phyloP scores from a whole-genome alignment of 2,797 vertebrate genomes.

The Oreortyx pictus region DNA sequence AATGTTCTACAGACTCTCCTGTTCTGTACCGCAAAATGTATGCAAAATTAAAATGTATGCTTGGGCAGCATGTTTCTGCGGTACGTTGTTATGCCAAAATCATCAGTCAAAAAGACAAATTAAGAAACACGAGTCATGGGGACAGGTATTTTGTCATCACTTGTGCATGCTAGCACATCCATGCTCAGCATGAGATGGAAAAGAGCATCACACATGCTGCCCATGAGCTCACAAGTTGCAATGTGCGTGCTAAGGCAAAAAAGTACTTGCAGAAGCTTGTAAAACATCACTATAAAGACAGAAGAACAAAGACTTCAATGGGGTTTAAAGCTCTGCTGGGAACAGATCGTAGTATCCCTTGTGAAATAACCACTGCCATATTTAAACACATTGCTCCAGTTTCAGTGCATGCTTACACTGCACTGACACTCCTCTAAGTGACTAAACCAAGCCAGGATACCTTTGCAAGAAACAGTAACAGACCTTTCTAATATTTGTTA shows the following conservation, averaged over 20 bases:
- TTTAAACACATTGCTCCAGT: neutral
- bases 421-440: neutral
- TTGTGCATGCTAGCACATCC: neutral
- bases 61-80: neutral
- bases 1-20: neutral
- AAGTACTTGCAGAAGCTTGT: neutral
- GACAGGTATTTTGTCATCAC: neutral
- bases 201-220: neutral
- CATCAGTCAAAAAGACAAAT: neutral
- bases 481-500: neutral
- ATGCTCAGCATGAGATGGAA: neutral
- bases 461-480: neutral
- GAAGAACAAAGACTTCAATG: neutral
- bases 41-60: neutral
- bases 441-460: neutral
- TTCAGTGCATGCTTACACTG: neutral
- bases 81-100: neutral
- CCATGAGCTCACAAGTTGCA: neutral
- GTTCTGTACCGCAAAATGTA: neutral
- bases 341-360: accelerated
- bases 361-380: neutral
- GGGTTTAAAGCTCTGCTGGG: neutral
- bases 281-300: neutral
- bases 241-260: neutral
- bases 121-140: neutral